Conservation (phyloP, 2,113 vertebrate genomes). For the Periophthalmodon schlosseri region DNA sequence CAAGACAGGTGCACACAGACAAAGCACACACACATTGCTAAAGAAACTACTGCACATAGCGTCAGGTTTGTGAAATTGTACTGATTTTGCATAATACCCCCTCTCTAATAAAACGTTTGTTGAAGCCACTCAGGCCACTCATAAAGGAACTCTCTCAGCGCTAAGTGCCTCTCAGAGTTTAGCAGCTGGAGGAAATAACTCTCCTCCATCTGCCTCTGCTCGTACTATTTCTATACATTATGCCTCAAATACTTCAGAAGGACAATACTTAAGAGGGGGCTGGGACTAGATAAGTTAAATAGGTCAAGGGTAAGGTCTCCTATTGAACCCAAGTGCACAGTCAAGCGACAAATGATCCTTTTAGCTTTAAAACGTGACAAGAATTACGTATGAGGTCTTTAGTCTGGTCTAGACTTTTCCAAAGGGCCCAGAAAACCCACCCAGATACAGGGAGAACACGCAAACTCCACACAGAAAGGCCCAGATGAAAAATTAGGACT, state of each 20-base stretch:
- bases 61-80: no score
- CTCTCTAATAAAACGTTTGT: background rate
- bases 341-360: background rate
- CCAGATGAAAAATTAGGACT: no score
- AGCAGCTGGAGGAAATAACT: background rate
- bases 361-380: background rate
- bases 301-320: background rate
- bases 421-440: background rate
- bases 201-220: background rate
- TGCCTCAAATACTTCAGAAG: background rate
- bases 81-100: no score
- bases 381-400: background rate
- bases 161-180: background rate
- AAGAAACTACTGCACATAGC: no score
- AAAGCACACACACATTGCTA: no score
- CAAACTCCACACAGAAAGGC: background rate
- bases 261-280: background rate
- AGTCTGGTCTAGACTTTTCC: background rate
- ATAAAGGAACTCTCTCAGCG: background rate
- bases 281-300: background rate
- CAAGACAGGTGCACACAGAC: no score
- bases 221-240: background rate
- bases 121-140: background rate
- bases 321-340: background rate
- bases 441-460: background rate